Conservation (phyloP, 2,797 vertebrate genomes). For the Gymnodraco acuticeps region DNA sequence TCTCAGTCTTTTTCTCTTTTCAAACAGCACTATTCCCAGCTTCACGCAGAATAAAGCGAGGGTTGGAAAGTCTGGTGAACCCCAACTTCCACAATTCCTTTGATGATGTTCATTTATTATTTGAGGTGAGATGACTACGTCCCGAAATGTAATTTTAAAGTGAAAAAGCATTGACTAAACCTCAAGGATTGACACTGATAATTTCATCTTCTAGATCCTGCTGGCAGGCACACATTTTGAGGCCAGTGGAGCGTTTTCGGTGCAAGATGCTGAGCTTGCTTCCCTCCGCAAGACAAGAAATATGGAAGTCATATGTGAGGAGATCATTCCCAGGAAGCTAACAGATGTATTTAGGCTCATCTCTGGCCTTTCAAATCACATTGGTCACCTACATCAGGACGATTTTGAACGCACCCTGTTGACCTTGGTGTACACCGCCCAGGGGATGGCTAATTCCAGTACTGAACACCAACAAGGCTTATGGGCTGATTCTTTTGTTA, state of each 20-base stretch:
- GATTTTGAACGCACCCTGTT: slow-evolving; percentile 90
- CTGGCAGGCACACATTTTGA: slow-evolving; percentile 85
- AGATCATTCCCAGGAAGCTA: slow-evolving; percentile 87
- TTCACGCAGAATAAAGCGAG: slow-evolving; percentile 61
- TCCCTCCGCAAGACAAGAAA: slow-evolving; percentile 86
- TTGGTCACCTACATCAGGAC: slow-evolving; percentile 82
- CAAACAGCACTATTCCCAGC: slow-evolving; percentile 68
- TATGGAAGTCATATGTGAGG: slow-evolving; percentile 85
- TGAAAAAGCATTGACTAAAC: background rate
- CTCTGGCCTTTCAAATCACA: slow-evolving; percentile 75
- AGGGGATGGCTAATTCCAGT: slow-evolving; percentile 78
- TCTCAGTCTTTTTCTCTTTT: slow-evolving; percentile 18
- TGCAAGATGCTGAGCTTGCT: slow-evolving; percentile 89
- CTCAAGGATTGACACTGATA: background rate
- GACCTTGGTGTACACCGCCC: slow-evolving; percentile 87
- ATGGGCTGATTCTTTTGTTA: slow-evolving; percentile 88
- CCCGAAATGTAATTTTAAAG: background rate
- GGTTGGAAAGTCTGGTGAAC: background rate
- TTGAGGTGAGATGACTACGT: slow-evolving; percentile 67
- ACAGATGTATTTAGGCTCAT: slow-evolving; percentile 86
- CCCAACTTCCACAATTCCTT: slow-evolving; percentile 66
- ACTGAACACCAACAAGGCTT: slow-evolving; percentile 82
- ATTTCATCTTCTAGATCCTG: slow-evolving; percentile 82
- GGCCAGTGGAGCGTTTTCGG: slow-evolving; percentile 76
- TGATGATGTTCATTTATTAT: slow-evolving; percentile 72